phyloP scores from a whole-genome alignment of 2,888 invertebrate species.

The Strigamia maritima region DNA sequence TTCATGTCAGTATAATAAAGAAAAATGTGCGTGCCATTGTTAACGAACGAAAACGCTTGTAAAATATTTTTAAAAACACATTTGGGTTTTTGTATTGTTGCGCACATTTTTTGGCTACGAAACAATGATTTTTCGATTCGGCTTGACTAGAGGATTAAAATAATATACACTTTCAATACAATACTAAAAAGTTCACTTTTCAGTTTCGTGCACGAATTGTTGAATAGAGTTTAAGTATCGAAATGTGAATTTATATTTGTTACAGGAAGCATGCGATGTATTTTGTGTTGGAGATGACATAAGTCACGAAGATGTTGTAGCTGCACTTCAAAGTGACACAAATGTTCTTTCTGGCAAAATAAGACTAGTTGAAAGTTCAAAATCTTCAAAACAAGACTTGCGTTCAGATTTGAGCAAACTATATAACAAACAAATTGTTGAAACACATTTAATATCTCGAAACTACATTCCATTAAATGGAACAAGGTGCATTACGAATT shows the following conservation, averaged over 20 bases:
- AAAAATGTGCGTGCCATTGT: no score
- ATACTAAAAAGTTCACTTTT: no score
- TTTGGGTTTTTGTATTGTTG: no score
- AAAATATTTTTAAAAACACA: no score
- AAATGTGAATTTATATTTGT: background rate
- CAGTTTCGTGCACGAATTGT: no score
- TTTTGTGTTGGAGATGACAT: conserved; percentile 40
- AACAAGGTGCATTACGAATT: background rate
- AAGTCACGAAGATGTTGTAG: conserved; percentile 30
- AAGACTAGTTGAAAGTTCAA: conserved; percentile 17
- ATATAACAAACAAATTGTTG: background rate
- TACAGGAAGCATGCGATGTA: conserved; percentile 40
- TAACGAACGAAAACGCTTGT: no score
- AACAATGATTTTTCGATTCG: no score
- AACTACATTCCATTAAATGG: background rate
- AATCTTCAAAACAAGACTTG: background rate
- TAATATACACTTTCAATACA: no score
- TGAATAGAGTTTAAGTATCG: background rate
- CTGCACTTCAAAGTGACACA: conserved; percentile 33
- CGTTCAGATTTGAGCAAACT: background rate
- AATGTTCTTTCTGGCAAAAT: conserved; percentile 37
- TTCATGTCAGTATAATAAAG: conserved; percentile 68
- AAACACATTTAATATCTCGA: background rate
- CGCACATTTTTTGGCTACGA: no score
- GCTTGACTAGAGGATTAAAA: no score